These are phyloP conservation scores for Tolypeutes matacus DNA, from an alignment of 2,797 vertebrate genomes.

Conservation along the genomic window DNA sequence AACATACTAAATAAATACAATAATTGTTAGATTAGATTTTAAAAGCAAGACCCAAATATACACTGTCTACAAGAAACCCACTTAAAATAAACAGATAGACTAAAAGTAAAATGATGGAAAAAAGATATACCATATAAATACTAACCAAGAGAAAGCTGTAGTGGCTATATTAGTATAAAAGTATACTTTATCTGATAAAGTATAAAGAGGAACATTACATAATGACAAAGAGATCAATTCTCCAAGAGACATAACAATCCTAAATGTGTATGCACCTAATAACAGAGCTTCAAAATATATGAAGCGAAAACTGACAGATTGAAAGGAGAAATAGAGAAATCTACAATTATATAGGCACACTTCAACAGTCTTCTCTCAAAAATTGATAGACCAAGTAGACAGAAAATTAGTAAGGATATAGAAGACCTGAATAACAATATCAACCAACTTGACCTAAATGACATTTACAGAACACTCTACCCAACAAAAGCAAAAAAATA, in stretches of 20 bases:
- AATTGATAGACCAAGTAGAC: background rate
- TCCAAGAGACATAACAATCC: background rate
- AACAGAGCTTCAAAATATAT: background rate
- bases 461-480: background rate
- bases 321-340: background rate
- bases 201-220: background rate
- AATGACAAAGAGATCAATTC: background rate
- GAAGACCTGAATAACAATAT: background rate
- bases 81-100: too few relatives aligned
- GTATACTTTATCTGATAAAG: background rate
- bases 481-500: background rate
- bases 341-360: background rate
- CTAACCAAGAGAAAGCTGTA: too few relatives aligned
- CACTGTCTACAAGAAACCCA: too few relatives aligned
- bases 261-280: background rate
- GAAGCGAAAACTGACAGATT: background rate
- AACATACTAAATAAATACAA: too few relatives aligned
- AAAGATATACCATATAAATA: too few relatives aligned
- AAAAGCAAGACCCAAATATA: too few relatives aligned
- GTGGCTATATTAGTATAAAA: background rate
- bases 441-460: background rate
- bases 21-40: too few relatives aligned
- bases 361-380: background rate
- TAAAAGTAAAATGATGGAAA: too few relatives aligned
- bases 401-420: background rate